These are phyloP conservation scores for Amblyopsis rosae DNA, from an alignment of 2,113 vertebrate species.

Conservation along the genomic window DNA sequence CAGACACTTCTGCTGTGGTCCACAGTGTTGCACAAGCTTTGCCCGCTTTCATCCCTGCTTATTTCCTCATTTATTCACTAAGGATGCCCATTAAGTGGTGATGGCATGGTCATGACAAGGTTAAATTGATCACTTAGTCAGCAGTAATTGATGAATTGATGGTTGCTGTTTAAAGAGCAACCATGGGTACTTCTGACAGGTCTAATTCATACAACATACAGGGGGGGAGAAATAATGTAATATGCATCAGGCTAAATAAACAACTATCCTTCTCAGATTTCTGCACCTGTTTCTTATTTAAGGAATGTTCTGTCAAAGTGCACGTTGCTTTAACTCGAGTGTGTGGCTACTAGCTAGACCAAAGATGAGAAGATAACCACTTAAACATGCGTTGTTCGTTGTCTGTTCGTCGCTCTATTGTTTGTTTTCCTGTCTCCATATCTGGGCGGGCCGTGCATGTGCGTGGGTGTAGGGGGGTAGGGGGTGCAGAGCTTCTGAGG, in stretches of 20 bases:
- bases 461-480: too few relatives aligned
- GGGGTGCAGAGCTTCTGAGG: too few relatives aligned
- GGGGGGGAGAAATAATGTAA: neutral
- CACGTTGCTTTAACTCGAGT: too few relatives aligned
- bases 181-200: slow-evolving; percentile 28
- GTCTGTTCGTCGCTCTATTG: too few relatives aligned
- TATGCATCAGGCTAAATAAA: neutral
- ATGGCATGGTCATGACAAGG: slow-evolving; percentile 41
- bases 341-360: too few relatives aligned
- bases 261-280: slow-evolving; percentile 1
- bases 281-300: too few relatives aligned
- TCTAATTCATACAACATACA: slow-evolving; percentile 31
- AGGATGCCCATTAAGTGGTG: slow-evolving; percentile 21
- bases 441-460: too few relatives aligned
- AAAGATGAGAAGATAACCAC: too few relatives aligned
- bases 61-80: slow-evolving; percentile 35
- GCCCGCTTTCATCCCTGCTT: slow-evolving; percentile 25
- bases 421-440: too few relatives aligned
- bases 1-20: neutral
- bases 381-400: too few relatives aligned
- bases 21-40: neutral
- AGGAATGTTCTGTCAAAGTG: too few relatives aligned
- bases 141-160: slow-evolving; percentile 51
- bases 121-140: slow-evolving; percentile 57
- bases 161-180: slow-evolving; percentile 42